These are phyloP conservation scores for Glaucopsyche alexis DNA, from an alignment of 2,888 invertebrate genomes.

Conservation along the genomic window DNA sequence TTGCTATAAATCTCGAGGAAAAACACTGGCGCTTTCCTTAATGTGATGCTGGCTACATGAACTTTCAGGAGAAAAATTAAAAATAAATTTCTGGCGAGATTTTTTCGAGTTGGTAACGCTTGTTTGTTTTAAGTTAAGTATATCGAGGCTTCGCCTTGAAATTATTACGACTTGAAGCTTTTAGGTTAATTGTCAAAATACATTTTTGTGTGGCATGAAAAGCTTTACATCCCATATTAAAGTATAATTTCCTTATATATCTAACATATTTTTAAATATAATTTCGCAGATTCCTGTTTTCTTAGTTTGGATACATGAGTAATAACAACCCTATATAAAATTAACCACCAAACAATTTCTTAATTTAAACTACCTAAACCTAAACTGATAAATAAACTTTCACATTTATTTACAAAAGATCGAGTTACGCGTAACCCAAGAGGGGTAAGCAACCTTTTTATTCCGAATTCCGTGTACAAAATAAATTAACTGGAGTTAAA, in stretches of 20 bases:
- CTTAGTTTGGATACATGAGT: no score
- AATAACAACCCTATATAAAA: no score
- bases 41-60: slow-evolving; percentile 48
- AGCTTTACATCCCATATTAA: no score
- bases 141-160: neutral
- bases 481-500: slow-evolving; percentile 31
- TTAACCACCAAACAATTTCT: no score
- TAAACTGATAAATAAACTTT: neutral
- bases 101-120: slow-evolving; percentile 16
- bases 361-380: no score
- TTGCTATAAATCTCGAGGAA: slow-evolving; percentile 69
- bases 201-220: no score
- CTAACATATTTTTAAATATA: no score
- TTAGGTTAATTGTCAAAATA: neutral
- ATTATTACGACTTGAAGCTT: neutral
- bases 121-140: neutral
- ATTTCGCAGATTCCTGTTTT: no score
- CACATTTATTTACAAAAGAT: neutral
- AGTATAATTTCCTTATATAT: no score
- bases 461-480: slow-evolving; percentile 25
- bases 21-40: slow-evolving; percentile 55
- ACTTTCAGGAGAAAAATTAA: slow-evolving; percentile 35
- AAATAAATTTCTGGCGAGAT: slow-evolving; percentile 27
- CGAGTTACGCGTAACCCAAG: slow-evolving; percentile 11
- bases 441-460: slow-evolving; percentile 15